A percentile compares a stretch with the other conserved stretches of the same genome.
Evolutionary conservation across 1,140 invertebrate genomes (phyloP).

Genomic region (Luehdorfia chinensis): DNA sequence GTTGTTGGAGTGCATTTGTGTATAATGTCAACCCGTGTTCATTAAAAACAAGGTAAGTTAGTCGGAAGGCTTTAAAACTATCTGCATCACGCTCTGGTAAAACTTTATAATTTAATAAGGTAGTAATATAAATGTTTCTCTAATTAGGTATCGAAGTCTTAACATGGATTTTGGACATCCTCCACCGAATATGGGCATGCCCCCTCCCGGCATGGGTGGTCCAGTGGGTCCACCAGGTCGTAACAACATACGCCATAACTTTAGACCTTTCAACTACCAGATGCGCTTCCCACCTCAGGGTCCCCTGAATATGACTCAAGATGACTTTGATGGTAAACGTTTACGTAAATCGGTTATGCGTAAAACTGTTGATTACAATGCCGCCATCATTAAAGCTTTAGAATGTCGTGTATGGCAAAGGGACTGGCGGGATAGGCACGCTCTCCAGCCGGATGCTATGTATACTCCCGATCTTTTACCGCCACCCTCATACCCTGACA

Average conservation of each 20-base stretch:
- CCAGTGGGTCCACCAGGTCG: conserved; percentile 54
- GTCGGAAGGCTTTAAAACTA: conserved; percentile 19
- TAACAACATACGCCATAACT: conserved; percentile 69
- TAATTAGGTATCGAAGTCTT: conserved; percentile 70
- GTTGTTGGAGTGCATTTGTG: conserved; percentile 34
- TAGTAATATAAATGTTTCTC: conserved; percentile 53
- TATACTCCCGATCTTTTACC: conserved; percentile 93
- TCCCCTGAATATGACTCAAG: conserved; percentile 82
- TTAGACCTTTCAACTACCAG: conserved; percentile 77
- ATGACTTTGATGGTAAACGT: conserved; percentile 97
- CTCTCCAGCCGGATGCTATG: conserved; percentile 94
- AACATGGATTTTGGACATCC: conserved; percentile 73
- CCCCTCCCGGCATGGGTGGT: conserved; percentile 60
- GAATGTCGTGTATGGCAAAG: conserved; percentile 96
- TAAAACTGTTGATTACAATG: conserved; percentile 99
- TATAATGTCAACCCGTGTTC: conserved; percentile 60
- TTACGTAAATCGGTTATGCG: conserved; percentile 97
- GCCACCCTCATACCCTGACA: conserved; percentile 92
- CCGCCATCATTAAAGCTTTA: conserved; percentile 94
- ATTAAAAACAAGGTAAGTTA: conserved; percentile 58
- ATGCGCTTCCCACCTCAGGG: conserved; percentile 77
- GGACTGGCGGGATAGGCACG: conserved; percentile 90
- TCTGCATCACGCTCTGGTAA: conserved; percentile 7
- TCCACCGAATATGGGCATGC: conserved; percentile 70
- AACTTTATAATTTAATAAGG: conserved; percentile 7